phyloP scores from a whole-genome alignment of 2,888 invertebrate species.

The Morpho achilles region DNA sequence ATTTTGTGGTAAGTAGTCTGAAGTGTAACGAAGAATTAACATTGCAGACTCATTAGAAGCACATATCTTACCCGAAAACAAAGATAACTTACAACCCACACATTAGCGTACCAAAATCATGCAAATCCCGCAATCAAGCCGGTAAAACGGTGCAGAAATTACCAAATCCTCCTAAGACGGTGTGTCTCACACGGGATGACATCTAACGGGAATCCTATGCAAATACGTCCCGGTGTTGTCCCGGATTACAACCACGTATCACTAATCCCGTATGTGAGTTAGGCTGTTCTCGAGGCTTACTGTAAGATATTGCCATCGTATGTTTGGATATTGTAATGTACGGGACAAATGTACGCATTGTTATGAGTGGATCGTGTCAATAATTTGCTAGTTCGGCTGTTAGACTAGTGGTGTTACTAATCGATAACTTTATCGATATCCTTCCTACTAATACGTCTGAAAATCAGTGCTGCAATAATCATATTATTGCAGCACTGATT shows the following conservation, averaged over 20 bases:
- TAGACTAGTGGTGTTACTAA: constrained; percentile 15
- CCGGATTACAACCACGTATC: constrained; percentile 51
- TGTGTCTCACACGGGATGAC: constrained; percentile 65
- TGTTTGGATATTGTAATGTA: constrained; percentile 42
- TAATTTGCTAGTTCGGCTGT: constrained; percentile 11
- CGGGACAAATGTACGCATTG: constrained; percentile 32
- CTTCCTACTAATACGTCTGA: too few relatives aligned
- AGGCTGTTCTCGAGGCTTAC: constrained; percentile 56
- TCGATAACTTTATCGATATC: background rate
- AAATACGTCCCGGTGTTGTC: constrained; percentile 48
- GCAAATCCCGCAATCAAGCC: constrained; percentile 24
- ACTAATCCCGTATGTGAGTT: constrained; percentile 54
- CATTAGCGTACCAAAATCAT: constrained; percentile 29
- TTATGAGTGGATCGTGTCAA: constrained; percentile 31
- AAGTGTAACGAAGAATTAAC: background rate
- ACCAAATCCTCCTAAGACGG: constrained; percentile 46
- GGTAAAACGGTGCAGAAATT: constrained; percentile 16
- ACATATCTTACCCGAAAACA: constrained; percentile 13
- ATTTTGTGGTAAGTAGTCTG: too few relatives aligned
- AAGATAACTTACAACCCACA: constrained; percentile 25
- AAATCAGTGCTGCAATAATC: too few relatives aligned
- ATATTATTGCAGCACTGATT: too few relatives aligned
- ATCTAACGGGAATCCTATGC: constrained; percentile 68
- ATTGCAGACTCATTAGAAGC: constrained; percentile 3
- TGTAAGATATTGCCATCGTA: constrained; percentile 49